Conservation (phyloP, 2,113 vertebrate genomes). For the Pterophyllum scalare region DNA sequence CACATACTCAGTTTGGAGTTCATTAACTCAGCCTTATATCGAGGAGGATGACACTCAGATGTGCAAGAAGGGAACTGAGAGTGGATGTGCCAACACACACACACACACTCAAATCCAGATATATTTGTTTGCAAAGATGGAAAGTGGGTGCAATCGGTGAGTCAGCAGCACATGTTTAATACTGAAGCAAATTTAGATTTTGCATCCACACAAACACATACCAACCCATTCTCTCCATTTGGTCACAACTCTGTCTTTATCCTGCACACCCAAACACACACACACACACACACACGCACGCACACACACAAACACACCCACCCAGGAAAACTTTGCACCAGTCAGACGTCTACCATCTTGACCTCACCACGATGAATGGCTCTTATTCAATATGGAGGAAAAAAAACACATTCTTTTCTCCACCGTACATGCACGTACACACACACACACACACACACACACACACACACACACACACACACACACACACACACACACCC, state of each 20-base stretch:
- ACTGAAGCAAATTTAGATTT: conserved; percentile 21
- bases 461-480: neutral
- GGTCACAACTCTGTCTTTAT: neutral
- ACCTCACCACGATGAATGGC: conserved; percentile 50
- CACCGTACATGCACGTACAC: neutral
- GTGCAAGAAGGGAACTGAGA: conserved; percentile 29
- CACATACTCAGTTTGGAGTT: conserved; percentile 12
- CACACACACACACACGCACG: neutral
- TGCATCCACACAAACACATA: neutral
- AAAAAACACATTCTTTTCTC: conserved; percentile 44
- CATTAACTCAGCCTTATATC: conserved; percentile 48
- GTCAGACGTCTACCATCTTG: conserved; percentile 29
- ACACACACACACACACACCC: conserved; percentile 34
- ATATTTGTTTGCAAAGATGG: neutral
- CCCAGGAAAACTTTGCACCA: neutral
- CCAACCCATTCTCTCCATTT: neutral
- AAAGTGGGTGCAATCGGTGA: conserved; percentile 8
- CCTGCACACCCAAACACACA: conserved; percentile 2
- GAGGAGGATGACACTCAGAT: conserved; percentile 16
- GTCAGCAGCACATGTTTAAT: conserved; percentile 36
- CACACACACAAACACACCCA: neutral
- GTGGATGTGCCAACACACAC: conserved; percentile 19
- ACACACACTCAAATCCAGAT: no score
- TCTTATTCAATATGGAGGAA: conserved; percentile 52
- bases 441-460: no score